A percentile compares a stretch with the other conserved stretches of the same genome.
Evolutionary conservation across 2,888 invertebrate genomes (phyloP).

Genomic region (Antheraea assamensis): DNA sequence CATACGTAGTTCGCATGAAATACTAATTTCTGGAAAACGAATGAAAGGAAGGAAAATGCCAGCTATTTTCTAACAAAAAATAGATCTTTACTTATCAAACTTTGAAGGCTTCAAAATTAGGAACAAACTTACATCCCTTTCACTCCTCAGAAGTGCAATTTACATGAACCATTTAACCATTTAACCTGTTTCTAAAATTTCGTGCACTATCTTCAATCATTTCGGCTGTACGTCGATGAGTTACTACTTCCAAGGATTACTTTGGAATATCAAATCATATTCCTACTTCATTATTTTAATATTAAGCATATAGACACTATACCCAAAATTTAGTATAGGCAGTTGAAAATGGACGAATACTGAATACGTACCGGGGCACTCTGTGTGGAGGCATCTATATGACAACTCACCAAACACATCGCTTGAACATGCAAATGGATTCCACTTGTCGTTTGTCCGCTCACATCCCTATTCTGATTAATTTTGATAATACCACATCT

Average conservation of each 20-base stretch:
- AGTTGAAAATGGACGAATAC: neutral
- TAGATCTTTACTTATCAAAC: neutral
- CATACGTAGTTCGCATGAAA: no score
- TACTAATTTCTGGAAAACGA: no score
- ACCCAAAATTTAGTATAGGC: neutral
- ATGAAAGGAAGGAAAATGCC: neutral
- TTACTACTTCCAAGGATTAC: neutral
- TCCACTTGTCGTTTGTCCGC: constrained; percentile 17
- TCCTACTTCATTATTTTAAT: neutral
- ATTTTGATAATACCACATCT: neutral
- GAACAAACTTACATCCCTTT: neutral
- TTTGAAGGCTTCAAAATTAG: neutral
- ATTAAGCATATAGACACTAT: neutral
- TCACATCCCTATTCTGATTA: constrained; percentile 1
- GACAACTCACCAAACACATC: constrained; percentile 12
- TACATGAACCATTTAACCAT: no score
- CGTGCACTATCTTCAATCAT: neutral
- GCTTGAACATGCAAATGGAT: constrained; percentile 15
- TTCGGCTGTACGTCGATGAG: no score
- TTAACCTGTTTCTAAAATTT: neutral
- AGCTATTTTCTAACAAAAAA: neutral
- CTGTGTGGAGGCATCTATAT: constrained; percentile 3
- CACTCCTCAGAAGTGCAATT: no score
- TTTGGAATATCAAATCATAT: neutral
- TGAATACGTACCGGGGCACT: neutral